Percentiles rank a stretch among this genome's conserved stretches.
Evolutionary conservation across 2,888 invertebrate species (phyloP).

Genomic region (Apamea sordens): DNA sequence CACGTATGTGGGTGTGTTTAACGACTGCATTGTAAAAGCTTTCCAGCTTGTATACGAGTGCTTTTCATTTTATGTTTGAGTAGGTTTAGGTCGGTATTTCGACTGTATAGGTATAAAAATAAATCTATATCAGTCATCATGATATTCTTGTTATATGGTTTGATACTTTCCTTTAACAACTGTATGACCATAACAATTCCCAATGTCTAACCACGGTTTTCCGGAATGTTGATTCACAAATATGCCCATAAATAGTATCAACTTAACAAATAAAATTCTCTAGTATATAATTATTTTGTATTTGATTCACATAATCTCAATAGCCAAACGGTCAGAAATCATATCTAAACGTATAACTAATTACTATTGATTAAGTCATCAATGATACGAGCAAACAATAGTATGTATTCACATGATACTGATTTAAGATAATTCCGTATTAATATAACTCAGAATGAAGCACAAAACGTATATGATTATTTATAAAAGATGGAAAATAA

Average conservation of each 20-base stretch:
- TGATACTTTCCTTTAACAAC: background rate
- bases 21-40: constrained; percentile 57
- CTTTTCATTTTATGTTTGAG: constrained; percentile 30
- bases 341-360: constrained; percentile 19
- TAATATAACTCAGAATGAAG: background rate
- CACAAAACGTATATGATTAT: background rate
- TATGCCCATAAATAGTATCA: background rate
- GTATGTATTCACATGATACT: background rate
- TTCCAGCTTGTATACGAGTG: constrained; percentile 48
- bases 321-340: background rate
- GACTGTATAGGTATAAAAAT: background rate
- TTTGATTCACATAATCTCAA: background rate
- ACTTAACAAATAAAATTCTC: background rate
- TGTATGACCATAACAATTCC: background rate
- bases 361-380: constrained; percentile 42
- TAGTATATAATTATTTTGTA: background rate
- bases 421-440: background rate
- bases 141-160: background rate
- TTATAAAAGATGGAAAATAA: background rate
- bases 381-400: constrained; percentile 10
- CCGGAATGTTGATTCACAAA: background rate
- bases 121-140: background rate
- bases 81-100: background rate
- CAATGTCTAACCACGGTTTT: background rate
- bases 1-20: constrained; percentile 59